Conservation (phyloP, 2,113 vertebrate genomes). For the Vidua macroura region DNA sequence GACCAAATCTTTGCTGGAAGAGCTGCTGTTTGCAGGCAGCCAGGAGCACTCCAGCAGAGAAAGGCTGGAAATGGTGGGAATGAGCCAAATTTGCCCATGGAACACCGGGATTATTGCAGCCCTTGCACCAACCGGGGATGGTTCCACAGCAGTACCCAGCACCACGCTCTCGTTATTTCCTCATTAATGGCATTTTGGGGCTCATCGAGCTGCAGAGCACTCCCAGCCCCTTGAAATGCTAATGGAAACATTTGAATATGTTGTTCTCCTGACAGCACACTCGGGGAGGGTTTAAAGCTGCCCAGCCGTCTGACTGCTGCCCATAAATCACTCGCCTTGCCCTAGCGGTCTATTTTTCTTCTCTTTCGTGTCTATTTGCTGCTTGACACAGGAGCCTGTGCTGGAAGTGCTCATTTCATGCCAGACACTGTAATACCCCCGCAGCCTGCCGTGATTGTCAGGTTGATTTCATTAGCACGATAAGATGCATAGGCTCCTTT, state of each 20-base stretch:
- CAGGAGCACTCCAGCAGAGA: rapidly evolving
- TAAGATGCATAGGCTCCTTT: slow-evolving; percentile 80
- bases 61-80: background rate
- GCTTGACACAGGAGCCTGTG: slow-evolving; percentile 68
- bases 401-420: slow-evolving; percentile 71
- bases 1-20: background rate
- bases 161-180: background rate
- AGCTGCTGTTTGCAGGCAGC: background rate
- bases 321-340: slow-evolving; percentile 49
- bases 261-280: slow-evolving; percentile 37
- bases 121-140: slow-evolving; percentile 10
- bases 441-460: slow-evolving; percentile 74
- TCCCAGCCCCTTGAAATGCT: slow-evolving; percentile 28
- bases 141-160: background rate
- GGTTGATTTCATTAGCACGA: slow-evolving; percentile 83
- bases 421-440: slow-evolving; percentile 70
- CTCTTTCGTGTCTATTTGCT: slow-evolving; percentile 64
- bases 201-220: background rate
- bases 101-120: background rate
- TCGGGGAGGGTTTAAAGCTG: slow-evolving; percentile 34
- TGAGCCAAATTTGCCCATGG: background rate
- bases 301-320: background rate
- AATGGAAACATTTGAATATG: slow-evolving; percentile 46
- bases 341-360: slow-evolving; percentile 49
- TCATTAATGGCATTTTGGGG: slow-evolving; percentile 35